Conservation (phyloP, 2,797 vertebrate genomes). For the Ctenopoma kingsleyae region DNA sequence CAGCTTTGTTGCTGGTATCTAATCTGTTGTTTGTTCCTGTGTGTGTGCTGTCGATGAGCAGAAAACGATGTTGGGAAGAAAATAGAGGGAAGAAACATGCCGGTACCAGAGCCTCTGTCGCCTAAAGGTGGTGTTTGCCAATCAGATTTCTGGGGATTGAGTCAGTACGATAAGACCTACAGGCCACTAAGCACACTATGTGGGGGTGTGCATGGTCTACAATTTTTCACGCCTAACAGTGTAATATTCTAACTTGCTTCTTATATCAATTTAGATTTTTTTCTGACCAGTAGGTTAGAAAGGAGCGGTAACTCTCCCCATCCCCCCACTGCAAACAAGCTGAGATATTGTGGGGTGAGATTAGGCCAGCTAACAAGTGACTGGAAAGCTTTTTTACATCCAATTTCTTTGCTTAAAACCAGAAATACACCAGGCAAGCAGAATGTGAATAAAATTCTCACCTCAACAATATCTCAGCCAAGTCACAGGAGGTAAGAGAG, state of each 20-base stretch:
- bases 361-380: slow-evolving; percentile 49
- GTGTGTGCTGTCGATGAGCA: slow-evolving; percentile 72
- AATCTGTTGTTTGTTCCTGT: slow-evolving; percentile 79
- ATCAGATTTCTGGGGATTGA: slow-evolving; percentile 62
- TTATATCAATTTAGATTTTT: slow-evolving; percentile 27
- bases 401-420: slow-evolving; percentile 52
- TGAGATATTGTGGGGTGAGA: slow-evolving; percentile 41
- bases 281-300: slow-evolving; percentile 18
- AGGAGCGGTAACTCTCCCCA: slow-evolving; percentile 1
- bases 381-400: slow-evolving; percentile 23
- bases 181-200: slow-evolving; percentile 26
- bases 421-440: slow-evolving; percentile 46
- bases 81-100: slow-evolving; percentile 57
- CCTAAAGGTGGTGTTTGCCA: slow-evolving; percentile 67
- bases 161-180: slow-evolving; percentile 45
- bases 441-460: slow-evolving; percentile 48
- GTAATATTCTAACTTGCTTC: slow-evolving; percentile 33
- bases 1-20: slow-evolving; percentile 62
- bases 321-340: slow-evolving; percentile 50
- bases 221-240: slow-evolving; percentile 25
- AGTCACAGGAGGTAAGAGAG: slow-evolving; percentile 61
- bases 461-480: slow-evolving; percentile 64
- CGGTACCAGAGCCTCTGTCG: slow-evolving; percentile 58
- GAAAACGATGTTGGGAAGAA: slow-evolving; percentile 64
- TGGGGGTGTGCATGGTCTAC: slow-evolving; percentile 13